Conservation (phyloP, 2,888 invertebrate species). For the Metellina segmentata region DNA sequence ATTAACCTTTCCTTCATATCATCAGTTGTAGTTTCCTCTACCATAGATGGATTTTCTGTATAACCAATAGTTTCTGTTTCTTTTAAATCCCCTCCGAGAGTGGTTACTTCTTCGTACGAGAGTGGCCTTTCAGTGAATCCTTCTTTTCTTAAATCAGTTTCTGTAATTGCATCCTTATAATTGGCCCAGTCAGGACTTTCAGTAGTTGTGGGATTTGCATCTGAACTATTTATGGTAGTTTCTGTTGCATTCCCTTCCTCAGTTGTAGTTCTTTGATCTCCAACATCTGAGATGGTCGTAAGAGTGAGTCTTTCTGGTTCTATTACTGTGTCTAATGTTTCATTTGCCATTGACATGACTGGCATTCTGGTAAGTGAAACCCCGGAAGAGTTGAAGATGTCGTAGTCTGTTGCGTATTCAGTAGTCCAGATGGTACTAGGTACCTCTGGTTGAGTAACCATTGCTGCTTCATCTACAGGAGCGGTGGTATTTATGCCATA, state of each 20-base stretch:
- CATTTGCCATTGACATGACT: slow-evolving; percentile 20
- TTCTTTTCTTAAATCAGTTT: not conserved
- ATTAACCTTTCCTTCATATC: not conserved
- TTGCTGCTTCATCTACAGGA: not conserved
- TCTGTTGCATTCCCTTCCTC: not conserved
- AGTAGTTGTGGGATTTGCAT: not conserved
- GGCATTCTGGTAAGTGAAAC: not conserved
- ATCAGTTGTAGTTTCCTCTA: not conserved
- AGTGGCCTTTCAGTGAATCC: not conserved
- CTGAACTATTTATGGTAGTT: not conserved
- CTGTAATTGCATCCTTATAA: not conserved
- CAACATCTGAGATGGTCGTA: not conserved
- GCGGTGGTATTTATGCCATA: not conserved
- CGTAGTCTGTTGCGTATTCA: not conserved
- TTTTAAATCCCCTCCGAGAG: not conserved
- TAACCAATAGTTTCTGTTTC: not conserved
- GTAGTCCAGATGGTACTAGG: not conserved
- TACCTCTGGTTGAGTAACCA: not conserved
- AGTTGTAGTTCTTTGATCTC: slow-evolving; percentile 12
- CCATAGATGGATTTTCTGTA: slow-evolving; percentile 1
- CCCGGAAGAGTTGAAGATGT: not conserved
- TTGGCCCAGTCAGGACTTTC: not conserved
- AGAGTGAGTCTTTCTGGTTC: slow-evolving; percentile 40
- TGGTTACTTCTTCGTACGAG: not conserved
- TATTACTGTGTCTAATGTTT: slow-evolving; percentile 1